Conservation (phyloP, 1,140 invertebrate genomes). For the Babylonia areolata region DNA sequence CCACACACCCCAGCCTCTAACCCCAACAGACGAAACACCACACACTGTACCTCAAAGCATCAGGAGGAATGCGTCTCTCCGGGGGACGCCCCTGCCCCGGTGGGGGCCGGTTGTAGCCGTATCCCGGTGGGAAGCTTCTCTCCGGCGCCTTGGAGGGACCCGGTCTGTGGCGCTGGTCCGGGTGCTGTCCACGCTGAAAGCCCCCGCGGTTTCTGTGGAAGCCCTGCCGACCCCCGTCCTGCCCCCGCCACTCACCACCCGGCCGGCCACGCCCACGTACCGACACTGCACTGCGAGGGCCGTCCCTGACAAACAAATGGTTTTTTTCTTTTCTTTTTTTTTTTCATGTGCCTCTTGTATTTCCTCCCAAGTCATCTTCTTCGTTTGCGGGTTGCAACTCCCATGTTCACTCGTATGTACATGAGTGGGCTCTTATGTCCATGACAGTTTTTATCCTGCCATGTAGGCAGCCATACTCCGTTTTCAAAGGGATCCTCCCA, state of each 20-base stretch:
- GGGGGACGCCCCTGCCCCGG: constrained; percentile 21
- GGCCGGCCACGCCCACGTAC: constrained; percentile 23
- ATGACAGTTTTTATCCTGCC: too few relatives aligned
- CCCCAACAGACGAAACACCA: too few relatives aligned
- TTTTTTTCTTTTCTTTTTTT: neutral
- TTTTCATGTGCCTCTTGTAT: neutral
- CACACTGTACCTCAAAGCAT: neutral
- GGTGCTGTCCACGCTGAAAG: constrained; percentile 16
- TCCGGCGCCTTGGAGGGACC: neutral
- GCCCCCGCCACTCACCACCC: constrained; percentile 17
- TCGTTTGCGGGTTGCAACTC: too few relatives aligned
- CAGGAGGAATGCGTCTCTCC: constrained; percentile 4
- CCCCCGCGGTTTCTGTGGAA: constrained; percentile 24
- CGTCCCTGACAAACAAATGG: constrained; percentile 35
- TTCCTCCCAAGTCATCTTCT: too few relatives aligned
- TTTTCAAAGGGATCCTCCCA: too few relatives aligned
- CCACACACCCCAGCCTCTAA: too few relatives aligned
- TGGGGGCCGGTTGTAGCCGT: constrained; percentile 35
- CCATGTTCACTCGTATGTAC: too few relatives aligned
- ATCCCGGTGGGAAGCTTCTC: constrained; percentile 30
- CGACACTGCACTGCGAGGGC: constrained; percentile 48
- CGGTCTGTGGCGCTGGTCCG: neutral
- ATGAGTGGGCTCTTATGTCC: too few relatives aligned
- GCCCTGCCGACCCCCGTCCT: neutral
- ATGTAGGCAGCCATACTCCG: too few relatives aligned